These are phyloP conservation scores for Triplophysa siluroides DNA, from an alignment of 2,113 vertebrate species.

Conservation along the genomic window DNA sequence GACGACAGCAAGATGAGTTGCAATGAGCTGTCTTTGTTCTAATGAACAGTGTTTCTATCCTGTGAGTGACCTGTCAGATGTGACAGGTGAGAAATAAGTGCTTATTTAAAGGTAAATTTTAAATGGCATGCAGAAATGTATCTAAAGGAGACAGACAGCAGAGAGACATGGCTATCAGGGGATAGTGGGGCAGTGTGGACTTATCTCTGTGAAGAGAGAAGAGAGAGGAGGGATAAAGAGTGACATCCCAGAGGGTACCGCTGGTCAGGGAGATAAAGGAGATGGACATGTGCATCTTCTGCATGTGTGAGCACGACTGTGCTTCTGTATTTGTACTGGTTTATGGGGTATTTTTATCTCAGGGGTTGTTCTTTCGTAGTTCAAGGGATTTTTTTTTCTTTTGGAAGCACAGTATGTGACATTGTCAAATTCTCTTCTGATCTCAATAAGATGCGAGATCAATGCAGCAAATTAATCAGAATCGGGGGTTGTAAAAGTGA, in stretches of 20 bases:
- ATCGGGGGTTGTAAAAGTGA: too few relatives aligned
- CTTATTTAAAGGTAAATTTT: constrained; percentile 35
- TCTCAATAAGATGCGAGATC: too few relatives aligned
- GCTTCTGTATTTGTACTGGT: too few relatives aligned
- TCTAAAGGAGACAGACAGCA: constrained; percentile 31
- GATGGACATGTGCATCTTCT: not conserved
- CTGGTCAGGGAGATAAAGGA: constrained; percentile 25
- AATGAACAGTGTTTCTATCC: constrained; percentile 51
- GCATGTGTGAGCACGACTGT: not conserved
- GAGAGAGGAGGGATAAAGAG: constrained; percentile 17
- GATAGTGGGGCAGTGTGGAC: constrained; percentile 12
- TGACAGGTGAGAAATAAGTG: constrained; percentile 17
- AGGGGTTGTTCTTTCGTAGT: too few relatives aligned
- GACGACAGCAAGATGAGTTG: constrained; percentile 35
- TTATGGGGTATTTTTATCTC: too few relatives aligned
- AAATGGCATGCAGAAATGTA: constrained; percentile 31
- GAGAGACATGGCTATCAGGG: constrained; percentile 22
- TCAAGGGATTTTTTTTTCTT: too few relatives aligned
- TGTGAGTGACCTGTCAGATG: constrained; percentile 53
- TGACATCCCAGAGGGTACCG: constrained; percentile 14
- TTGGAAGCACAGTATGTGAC: too few relatives aligned
- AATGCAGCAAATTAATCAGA: too few relatives aligned
- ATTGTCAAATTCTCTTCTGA: too few relatives aligned
- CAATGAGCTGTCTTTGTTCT: constrained; percentile 58
- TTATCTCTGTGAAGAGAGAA: constrained; percentile 29